Conservation (phyloP, 2,113 vertebrate genomes). For the Sakesphorus luctuosus region DNA sequence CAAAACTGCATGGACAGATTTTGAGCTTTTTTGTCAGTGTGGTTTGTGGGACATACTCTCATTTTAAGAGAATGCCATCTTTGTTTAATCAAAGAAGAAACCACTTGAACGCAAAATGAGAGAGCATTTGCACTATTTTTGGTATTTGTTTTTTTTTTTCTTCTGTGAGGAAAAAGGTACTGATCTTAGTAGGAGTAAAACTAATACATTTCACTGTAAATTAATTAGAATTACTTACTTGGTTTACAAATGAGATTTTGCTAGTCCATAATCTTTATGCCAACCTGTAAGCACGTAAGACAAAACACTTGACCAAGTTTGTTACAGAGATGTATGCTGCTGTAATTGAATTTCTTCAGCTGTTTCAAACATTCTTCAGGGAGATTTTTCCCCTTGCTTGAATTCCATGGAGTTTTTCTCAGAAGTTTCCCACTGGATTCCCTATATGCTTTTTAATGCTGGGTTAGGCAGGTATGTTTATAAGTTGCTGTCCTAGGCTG, state of each 20-base stretch:
- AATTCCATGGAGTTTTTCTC: not conserved
- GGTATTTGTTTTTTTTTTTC: not conserved
- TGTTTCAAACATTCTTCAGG: not conserved
- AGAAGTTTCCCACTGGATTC: not conserved
- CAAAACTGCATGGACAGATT: not conserved
- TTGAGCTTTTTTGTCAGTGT: not conserved
- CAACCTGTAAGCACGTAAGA: not conserved
- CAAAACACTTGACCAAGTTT: not conserved
- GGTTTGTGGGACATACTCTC: not conserved
- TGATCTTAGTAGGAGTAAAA: not conserved
- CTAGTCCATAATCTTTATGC: not conserved
- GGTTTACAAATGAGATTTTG: not conserved
- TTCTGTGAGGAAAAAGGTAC: not conserved
- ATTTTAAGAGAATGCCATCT: not conserved
- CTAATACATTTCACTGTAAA: not conserved
- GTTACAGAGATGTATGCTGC: not conserved
- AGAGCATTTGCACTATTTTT: constrained; percentile 11
- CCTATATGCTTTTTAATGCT: not conserved
- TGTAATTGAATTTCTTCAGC: not conserved
- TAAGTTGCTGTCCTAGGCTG: not conserved
- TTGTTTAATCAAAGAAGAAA: not conserved
- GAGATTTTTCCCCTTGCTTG: not conserved
- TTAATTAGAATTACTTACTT: not conserved
- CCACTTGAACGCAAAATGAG: constrained; percentile 1
- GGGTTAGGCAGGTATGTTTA: not conserved